Evolutionary conservation across 92 coral and sea anemone genomes (phyloP).

Genomic region (Heteractis magnifica): DNA sequence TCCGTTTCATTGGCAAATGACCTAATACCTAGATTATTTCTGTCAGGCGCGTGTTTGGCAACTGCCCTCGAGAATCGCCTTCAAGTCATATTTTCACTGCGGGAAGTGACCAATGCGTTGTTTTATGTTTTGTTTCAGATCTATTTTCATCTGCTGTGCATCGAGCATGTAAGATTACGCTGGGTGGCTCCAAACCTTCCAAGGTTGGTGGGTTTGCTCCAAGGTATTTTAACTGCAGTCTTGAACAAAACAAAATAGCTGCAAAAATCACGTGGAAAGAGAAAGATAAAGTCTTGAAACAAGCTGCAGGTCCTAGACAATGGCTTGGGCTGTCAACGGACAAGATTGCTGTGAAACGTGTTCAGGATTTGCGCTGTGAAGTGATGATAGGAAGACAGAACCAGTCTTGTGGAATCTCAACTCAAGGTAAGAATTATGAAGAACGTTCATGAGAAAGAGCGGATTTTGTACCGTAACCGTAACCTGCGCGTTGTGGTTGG

Average conservation of each 20-base stretch:
- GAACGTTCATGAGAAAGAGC: neutral
- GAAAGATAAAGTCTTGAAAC: neutral
- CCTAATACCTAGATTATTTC: too few species aligned
- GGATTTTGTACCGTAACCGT: neutral
- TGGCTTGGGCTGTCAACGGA: constrained; percentile 17
- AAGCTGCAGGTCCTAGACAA: neutral
- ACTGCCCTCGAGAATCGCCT: too few species aligned
- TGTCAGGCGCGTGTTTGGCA: too few species aligned
- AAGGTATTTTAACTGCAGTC: constrained; percentile 17
- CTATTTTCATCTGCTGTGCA: too few species aligned
- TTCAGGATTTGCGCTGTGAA: constrained; percentile 13
- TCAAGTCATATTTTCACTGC: too few species aligned
- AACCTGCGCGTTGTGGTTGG: neutral
- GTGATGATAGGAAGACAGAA: neutral
- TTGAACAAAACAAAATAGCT: neutral
- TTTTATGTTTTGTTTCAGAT: too few species aligned
- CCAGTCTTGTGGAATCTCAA: neutral
- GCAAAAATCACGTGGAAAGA: constrained; percentile 8
- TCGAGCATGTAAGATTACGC: neutral
- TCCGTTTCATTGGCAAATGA: too few species aligned
- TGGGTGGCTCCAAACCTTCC: neutral
- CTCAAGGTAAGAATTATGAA: constrained; percentile 4
- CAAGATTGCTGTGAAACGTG: neutral
- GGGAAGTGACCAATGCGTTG: too few species aligned
- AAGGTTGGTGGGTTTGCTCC: neutral